These are phyloP conservation scores for Meles meles DNA, from an alignment of 2,113 vertebrate species.

Conservation along the genomic window DNA sequence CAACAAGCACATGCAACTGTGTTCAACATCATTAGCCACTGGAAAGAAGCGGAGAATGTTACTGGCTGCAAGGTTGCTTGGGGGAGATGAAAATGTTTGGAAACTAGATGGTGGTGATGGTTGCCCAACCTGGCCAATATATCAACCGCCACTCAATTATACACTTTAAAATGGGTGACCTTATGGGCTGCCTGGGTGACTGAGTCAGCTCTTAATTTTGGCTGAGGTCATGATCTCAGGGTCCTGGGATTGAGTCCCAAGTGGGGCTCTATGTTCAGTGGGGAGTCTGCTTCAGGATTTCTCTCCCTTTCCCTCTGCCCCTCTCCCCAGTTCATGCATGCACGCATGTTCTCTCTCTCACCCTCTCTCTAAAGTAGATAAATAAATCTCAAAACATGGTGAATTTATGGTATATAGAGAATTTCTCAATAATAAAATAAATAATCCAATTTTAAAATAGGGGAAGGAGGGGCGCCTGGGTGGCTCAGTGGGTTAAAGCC, in stretches of 20 bases:
- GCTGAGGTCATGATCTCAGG: not conserved
- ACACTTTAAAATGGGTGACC: not conserved
- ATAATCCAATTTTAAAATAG: not conserved
- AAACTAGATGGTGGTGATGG: not conserved
- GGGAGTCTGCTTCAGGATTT: not conserved
- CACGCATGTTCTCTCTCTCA: not conserved
- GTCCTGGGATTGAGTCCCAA: not conserved
- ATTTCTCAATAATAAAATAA: not conserved
- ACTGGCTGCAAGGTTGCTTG: not conserved
- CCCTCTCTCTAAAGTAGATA: not conserved
- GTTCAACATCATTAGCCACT: not conserved
- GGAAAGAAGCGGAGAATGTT: not conserved
- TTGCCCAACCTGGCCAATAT: not conserved
- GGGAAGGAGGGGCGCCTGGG: too few relatives aligned
- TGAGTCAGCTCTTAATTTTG: not conserved
- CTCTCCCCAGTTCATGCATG: not conserved
- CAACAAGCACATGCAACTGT: not conserved
- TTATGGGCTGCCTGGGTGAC: not conserved
- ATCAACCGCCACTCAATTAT: not conserved
- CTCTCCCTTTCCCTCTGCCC: not conserved
- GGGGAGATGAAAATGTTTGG: not conserved
- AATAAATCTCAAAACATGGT: too few relatives aligned
- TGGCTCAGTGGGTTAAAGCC: too few relatives aligned
- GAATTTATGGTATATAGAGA: not conserved
- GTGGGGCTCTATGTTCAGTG: not conserved